phyloP scores from a whole-genome alignment of 2,888 invertebrate species.

The Cabera pusaria region DNA sequence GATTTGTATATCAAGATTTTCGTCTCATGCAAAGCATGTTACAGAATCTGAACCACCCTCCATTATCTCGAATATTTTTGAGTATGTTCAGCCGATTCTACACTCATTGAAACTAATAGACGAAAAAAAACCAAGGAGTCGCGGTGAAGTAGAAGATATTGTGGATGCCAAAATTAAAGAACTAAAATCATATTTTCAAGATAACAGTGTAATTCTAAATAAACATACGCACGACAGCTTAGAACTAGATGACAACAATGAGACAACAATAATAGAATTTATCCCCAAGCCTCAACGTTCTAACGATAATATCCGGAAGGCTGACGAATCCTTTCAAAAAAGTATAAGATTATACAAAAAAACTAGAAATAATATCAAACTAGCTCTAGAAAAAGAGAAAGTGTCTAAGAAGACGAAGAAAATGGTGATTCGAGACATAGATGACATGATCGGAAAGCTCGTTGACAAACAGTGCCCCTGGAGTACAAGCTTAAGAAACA shows the following conservation, averaged over 20 bases:
- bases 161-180: conserved; percentile 42
- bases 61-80: no score
- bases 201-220: conserved; percentile 34
- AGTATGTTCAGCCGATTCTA: no score
- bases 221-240: conserved; percentile 31
- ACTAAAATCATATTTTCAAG: conserved; percentile 48
- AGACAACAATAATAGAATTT: conserved; percentile 59
- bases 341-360: conserved; percentile 51
- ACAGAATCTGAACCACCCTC: no score
- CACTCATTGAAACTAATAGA: no score
- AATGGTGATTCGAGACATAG: conserved; percentile 49
- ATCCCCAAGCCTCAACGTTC: conserved; percentile 32
- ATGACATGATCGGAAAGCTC: conserved; percentile 51
- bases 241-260: conserved; percentile 41
- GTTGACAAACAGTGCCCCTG: conserved; percentile 46
- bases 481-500: no score
- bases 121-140: no score
- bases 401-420: conserved; percentile 47
- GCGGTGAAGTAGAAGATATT: no score
- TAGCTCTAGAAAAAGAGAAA: conserved; percentile 45
- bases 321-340: no score
- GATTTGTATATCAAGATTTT: no score
- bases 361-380: conserved; percentile 47
- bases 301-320: no score
- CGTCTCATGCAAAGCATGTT: no score